These are phyloP conservation scores for Vimba vimba DNA, from an alignment of 2,113 vertebrate species.

Conservation along the genomic window DNA sequence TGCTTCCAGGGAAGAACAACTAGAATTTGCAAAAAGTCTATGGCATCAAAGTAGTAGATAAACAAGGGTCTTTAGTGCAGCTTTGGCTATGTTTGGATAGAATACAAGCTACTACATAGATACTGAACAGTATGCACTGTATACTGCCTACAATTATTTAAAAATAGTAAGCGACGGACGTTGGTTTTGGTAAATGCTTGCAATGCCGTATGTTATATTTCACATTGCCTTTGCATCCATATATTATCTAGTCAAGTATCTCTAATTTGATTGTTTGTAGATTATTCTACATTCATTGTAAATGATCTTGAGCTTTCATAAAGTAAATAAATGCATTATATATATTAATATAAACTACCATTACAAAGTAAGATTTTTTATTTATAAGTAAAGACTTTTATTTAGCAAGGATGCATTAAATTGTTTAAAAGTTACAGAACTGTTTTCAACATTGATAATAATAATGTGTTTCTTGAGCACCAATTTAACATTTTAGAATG, in stretches of 20 bases:
- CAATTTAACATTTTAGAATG: no score
- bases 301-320: neutral
- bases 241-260: neutral
- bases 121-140: neutral
- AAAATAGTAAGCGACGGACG: neutral
- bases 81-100: neutral
- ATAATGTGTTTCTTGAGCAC: no score
- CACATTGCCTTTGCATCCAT: neutral
- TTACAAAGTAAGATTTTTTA: no score
- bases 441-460: no score
- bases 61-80: neutral
- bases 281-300: neutral
- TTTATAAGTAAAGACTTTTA: no score
- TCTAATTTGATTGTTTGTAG: neutral
- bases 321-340: neutral
- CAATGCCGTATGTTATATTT: neutral
- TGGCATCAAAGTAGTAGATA: neutral
- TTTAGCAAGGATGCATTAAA: no score
- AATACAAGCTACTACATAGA: neutral
- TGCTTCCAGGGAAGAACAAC: constrained; percentile 11
- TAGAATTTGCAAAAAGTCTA: neutral
- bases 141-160: neutral
- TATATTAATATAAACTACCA: neutral
- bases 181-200: neutral
- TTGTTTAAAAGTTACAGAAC: no score